Conservation (phyloP, 2,113 vertebrate genomes). For the Corvus hawaiiensis region DNA sequence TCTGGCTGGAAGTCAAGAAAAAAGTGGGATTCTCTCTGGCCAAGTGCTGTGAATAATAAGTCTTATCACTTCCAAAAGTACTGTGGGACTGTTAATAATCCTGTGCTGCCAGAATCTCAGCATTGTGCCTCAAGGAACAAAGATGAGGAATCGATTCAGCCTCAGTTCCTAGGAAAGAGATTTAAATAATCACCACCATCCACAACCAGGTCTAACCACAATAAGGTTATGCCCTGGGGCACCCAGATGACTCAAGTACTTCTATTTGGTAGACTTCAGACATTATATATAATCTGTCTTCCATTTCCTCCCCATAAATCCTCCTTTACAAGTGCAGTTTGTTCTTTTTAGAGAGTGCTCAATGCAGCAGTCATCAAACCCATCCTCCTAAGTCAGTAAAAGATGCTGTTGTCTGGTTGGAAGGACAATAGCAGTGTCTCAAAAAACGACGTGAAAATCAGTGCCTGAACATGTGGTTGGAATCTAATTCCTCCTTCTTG, state of each 20-base stretch:
- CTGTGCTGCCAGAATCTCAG: background rate
- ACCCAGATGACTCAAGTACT: slow-evolving; percentile 13
- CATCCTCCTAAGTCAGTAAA: background rate
- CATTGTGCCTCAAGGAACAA: background rate
- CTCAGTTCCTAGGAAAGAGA: background rate
- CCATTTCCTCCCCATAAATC: background rate
- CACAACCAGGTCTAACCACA: slow-evolving; percentile 1
- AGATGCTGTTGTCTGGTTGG: background rate
- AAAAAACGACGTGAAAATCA: background rate
- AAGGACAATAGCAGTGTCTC: background rate
- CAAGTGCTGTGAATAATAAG: background rate
- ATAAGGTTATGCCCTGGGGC: background rate
- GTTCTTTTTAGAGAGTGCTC: background rate
- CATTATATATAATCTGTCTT: background rate
- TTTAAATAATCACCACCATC: background rate
- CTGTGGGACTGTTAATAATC: background rate
- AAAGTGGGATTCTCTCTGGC: background rate
- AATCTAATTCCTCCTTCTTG: background rate
- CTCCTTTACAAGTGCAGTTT: background rate
- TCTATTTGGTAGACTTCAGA: slow-evolving; percentile 17
- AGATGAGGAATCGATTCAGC: background rate
- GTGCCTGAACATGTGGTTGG: background rate
- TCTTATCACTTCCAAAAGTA: background rate
- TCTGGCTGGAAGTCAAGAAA: background rate
- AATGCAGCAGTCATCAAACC: background rate